phyloP scores from a whole-genome alignment of 2,113 vertebrate genomes.

The human (Homo sapiens) region DNA sequence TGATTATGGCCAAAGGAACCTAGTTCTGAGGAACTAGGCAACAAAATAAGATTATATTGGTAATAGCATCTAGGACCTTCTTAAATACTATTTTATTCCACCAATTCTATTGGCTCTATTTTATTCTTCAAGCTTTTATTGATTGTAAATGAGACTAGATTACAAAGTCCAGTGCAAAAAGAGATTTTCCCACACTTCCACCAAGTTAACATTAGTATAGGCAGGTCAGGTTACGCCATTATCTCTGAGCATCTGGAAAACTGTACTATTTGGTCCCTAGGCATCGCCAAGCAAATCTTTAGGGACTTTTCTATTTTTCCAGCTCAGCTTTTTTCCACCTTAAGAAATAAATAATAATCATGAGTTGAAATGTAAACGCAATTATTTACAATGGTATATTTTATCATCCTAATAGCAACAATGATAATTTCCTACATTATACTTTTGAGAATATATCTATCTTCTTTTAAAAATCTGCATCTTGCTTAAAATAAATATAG shows the following conservation, averaged over 20 bases:
- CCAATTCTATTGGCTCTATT: not conserved
- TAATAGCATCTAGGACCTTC: not conserved
- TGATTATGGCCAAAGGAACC: not conserved
- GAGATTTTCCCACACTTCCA: slow-evolving; percentile 63
- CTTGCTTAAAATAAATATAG: not conserved
- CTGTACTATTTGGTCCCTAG: slow-evolving; percentile 42
- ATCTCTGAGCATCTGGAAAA: slow-evolving; percentile 76
- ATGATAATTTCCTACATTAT: not conserved
- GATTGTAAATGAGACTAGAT: not conserved
- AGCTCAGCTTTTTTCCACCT: not conserved
- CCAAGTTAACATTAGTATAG: not conserved
- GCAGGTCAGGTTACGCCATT: slow-evolving; percentile 67
- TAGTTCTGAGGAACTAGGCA: not conserved
- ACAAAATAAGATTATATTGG: not conserved
- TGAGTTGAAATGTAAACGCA: slow-evolving; percentile 22
- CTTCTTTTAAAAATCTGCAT: not conserved
- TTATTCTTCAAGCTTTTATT: not conserved
- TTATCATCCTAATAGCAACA: not conserved
- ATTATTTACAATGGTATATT: not conserved
- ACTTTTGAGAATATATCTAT: not conserved
- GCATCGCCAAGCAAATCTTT: slow-evolving; percentile 35
- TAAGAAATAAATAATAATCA: slow-evolving; percentile 61
- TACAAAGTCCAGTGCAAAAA: not conserved
- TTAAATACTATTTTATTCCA: not conserved
- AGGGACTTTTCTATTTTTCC: slow-evolving; percentile 62